Evolutionary conservation across 1,140 invertebrate genomes (phyloP).

Genomic region (Meloidogyne hapla): DNA sequence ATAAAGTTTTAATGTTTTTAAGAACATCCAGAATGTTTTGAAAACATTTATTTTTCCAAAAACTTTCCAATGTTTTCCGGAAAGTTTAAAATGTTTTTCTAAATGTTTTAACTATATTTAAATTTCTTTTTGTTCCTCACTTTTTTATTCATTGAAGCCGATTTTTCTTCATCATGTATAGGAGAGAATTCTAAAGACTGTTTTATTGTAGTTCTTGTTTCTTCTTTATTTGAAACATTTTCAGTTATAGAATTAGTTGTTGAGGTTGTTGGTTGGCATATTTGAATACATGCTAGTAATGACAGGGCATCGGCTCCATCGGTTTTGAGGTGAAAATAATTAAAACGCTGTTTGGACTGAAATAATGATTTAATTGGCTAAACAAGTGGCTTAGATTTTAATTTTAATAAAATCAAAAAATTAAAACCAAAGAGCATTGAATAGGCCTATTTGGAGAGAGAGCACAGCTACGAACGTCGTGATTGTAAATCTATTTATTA

Average conservation of each 20-base stretch:
- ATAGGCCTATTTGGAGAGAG: constrained; percentile 4
- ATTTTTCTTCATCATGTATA: not conserved
- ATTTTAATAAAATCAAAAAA: not conserved
- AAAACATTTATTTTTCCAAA: too few species aligned
- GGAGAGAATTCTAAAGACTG: not conserved
- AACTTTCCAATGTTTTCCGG: too few species aligned
- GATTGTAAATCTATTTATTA: constrained; percentile 9
- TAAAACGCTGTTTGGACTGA: constrained; percentile 25
- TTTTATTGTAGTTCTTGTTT: not conserved
- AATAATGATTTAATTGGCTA: not conserved
- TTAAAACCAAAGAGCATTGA: not conserved
- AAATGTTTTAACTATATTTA: not conserved
- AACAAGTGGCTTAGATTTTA: too few species aligned
- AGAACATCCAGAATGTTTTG: too few species aligned
- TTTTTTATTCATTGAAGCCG: not conserved
- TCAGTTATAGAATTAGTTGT: not conserved
- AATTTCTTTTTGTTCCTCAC: not conserved
- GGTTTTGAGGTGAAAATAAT: constrained; percentile 22
- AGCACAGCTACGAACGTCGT: constrained; percentile 16
- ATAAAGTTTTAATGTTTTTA: too few species aligned
- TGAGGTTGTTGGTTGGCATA: constrained; percentile 2
- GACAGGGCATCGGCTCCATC: constrained; percentile 25
- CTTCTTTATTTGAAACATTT: not conserved
- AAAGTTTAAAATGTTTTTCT: too few species aligned
- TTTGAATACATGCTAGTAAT: constrained; percentile 18